phyloP scores from a whole-genome alignment of 2,113 vertebrate species.

The Enhydra lutris region DNA sequence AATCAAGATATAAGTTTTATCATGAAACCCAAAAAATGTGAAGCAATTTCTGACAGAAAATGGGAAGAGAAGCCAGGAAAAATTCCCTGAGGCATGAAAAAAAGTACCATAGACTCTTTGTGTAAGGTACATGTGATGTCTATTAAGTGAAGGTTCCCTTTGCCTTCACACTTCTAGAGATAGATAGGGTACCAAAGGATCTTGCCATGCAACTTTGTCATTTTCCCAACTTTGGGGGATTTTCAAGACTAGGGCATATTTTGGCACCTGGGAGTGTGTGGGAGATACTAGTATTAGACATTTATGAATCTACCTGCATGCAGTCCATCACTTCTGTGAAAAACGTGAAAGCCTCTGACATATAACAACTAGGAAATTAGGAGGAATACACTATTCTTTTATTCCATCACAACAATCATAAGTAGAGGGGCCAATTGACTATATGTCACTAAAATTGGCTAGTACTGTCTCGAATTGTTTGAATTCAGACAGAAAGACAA shows the following conservation, averaged over 20 bases:
- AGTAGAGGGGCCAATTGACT: not conserved
- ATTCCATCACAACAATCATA: not conserved
- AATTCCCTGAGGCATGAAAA: not conserved
- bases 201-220: not conserved
- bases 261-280: not conserved
- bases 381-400: not conserved
- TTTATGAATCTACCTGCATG: not conserved
- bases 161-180: not conserved
- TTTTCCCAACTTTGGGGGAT: not conserved
- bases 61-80: not conserved
- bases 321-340: not conserved
- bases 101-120: not conserved
- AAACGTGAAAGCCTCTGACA: not conserved
- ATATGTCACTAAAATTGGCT: not conserved
- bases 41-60: not conserved
- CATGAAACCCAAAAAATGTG: not conserved
- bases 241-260: not conserved
- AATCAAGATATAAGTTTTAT: not conserved
- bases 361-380: not conserved
- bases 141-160: not conserved
- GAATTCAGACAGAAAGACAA: not conserved
- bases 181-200: not conserved
- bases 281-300: not conserved
- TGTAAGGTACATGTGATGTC: no score
- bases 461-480: not conserved